Evolutionary conservation across 1,140 invertebrate genomes (phyloP).

Genomic region (Catajapyx aquilonaris): DNA sequence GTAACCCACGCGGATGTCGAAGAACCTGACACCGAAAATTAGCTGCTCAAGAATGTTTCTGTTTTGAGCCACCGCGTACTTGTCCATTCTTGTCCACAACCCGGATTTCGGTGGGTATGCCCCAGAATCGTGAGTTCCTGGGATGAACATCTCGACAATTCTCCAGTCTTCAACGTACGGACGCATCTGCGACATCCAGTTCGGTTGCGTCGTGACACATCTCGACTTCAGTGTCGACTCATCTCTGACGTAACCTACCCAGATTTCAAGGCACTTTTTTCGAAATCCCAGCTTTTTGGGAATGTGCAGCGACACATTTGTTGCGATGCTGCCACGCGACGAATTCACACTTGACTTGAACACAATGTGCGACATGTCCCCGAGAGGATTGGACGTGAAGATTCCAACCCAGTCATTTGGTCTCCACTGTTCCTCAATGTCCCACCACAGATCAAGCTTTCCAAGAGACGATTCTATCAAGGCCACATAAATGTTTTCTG

Average conservation of each 20-base stretch:
- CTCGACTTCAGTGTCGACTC: conserved; percentile 10
- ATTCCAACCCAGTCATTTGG: conserved; percentile 8
- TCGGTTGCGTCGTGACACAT: conserved; percentile 29
- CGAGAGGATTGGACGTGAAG: conserved; percentile 1
- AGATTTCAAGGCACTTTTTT: conserved; percentile 17
- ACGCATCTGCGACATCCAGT: conserved; percentile 32
- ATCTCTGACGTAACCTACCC: conserved; percentile 16
- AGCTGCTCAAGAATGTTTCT: conserved; percentile 32
- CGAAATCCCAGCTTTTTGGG: background rate
- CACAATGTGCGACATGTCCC: background rate
- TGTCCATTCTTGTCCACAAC: conserved; percentile 19
- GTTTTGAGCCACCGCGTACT: conserved; percentile 29
- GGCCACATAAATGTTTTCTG: no score
- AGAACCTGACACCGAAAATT: conserved; percentile 30
- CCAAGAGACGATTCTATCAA: no score
- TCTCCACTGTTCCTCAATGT: no score
- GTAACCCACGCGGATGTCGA: conserved; percentile 33
- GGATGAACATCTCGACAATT: conserved; percentile 31
- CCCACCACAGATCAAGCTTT: no score
- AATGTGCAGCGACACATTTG: background rate
- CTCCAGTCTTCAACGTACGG: conserved; percentile 18
- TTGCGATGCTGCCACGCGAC: background rate
- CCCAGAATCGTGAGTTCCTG: conserved; percentile 40
- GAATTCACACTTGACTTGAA: background rate
- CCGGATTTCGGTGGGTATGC: conserved; percentile 26